A percentile compares a stretch with the other conserved stretches of the same genome.
Evolutionary conservation across 2,113 vertebrate species (phyloP).

Genomic region (Coptodon bakossiorum): DNA sequence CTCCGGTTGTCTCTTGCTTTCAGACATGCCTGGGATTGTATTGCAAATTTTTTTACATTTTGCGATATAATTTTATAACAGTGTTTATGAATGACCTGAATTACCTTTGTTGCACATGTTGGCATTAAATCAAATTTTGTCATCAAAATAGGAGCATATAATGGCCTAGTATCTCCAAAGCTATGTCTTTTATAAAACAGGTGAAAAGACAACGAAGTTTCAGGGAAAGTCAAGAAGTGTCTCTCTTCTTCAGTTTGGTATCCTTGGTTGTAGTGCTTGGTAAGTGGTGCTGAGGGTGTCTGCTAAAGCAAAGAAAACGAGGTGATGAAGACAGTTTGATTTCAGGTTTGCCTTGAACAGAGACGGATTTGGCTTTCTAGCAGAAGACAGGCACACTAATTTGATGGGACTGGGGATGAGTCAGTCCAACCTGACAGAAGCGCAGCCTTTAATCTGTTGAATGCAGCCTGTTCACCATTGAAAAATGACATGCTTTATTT

Average conservation of each 20-base stretch:
- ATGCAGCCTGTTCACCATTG: neutral
- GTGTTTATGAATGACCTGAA: neutral
- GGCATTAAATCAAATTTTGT: neutral
- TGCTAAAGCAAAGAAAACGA: neutral
- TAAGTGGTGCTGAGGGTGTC: neutral
- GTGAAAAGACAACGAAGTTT: neutral
- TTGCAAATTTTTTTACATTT: neutral
- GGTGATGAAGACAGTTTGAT: neutral
- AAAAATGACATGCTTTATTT: neutral
- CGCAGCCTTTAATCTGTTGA: neutral
- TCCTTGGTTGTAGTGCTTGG: neutral
- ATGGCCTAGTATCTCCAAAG: neutral
- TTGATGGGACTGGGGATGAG: neutral
- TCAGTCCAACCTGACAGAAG: conserved; percentile 17
- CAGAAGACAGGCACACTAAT: conserved; percentile 28
- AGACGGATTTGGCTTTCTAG: conserved; percentile 3
- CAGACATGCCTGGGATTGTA: neutral
- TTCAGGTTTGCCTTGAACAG: neutral
- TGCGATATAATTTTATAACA: neutral
- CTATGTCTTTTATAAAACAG: neutral
- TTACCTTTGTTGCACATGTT: neutral
- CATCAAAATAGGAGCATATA: neutral
- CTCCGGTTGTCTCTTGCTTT: neutral
- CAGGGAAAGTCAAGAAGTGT: neutral
- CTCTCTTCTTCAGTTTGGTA: neutral